phyloP scores from a whole-genome alignment of 1,140 invertebrate genomes.

The Melitaea cinxia region DNA sequence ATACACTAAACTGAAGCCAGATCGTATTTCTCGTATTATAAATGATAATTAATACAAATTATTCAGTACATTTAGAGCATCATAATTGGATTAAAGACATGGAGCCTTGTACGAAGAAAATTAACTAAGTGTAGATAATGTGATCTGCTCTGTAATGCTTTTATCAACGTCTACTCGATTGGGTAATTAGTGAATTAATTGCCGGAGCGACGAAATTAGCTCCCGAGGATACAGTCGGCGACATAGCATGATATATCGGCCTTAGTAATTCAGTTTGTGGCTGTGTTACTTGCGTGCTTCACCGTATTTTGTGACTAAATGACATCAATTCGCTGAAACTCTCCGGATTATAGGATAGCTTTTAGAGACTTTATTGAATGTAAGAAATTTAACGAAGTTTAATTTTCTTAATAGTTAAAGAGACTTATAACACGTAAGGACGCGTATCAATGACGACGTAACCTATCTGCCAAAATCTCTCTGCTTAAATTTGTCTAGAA shows the following conservation, averaged over 20 bases:
- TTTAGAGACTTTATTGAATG: conserved; percentile 26
- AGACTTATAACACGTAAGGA: not conserved
- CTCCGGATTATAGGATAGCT: conserved; percentile 35
- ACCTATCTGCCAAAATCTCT: too few relatives aligned
- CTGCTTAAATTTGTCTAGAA: too few relatives aligned
- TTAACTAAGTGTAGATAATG: conserved; percentile 42
- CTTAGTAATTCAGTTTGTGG: not conserved
- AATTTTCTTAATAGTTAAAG: not conserved
- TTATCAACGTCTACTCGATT: conserved; percentile 41
- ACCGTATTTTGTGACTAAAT: conserved; percentile 20
- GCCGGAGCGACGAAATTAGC: conserved; percentile 38
- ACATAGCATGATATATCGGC: conserved; percentile 2
- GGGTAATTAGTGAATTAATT: conserved; percentile 42
- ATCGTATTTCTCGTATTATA: not conserved
- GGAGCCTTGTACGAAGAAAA: conserved; percentile 25
- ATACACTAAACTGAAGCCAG: too few relatives aligned
- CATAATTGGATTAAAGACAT: conserved; percentile 22
- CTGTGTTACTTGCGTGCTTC: not conserved
- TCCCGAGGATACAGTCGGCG: conserved; percentile 14
- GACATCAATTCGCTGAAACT: conserved; percentile 30
- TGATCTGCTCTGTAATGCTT: conserved; percentile 42
- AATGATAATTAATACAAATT: conserved; percentile 2
- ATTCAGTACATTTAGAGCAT: conserved; percentile 11
- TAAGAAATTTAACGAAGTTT: not conserved
- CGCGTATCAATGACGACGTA: too few relatives aligned